Evolutionary conservation across 2,113 vertebrate species (phyloP), one percentile per base, ranked within the genome.

Genomic region (Hemichromis elongatus): DNA sequence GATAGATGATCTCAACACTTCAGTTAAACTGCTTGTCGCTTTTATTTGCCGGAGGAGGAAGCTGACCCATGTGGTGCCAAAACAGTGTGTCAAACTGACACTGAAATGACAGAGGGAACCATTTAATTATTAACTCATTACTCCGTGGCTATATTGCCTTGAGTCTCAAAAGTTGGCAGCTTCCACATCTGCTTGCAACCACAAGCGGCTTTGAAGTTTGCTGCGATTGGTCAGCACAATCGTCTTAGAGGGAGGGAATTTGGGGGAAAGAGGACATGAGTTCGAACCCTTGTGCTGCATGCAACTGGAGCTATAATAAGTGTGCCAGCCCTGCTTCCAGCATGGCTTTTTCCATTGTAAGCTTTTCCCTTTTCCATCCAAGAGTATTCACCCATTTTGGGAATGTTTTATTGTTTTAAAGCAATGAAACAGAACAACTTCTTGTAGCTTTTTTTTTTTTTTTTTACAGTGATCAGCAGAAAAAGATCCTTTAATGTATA

Each of bases 181-280:
- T 11, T n/a, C 66, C 92, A 66, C 89, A 92, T 94, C 89, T 93
- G 92, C 89, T 92, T 61, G 47, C 54, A 89, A 86, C 89, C 89
- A 84, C 79, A 47, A 30, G 78, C n/a, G 5, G 82, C 82, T 92
- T 87, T 91, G 77, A 92, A 73, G 88, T 87, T 86, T 81, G 33
- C 79, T 52, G 54, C 47, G 37, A 82, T 63, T 61, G 89, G 88
- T 92, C 80, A 57, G 57, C 66, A 16, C 85, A 66, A 80, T 79
- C 57, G 55, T 89, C 80, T 88, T 53, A 70, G 75, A 78, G 40
- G 83, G 57, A 63, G 70, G 68, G 77, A 80, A 53, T 86, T 80
- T 84, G 47, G 4, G 37, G 30, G 63, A 9, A 59, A 56, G 45
- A 5, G 81, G 57, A 77, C 26, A 70, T 47, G n/a, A 78, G 26